Base-by-base conservation (phyloP, 2,113 vertebrate genomes). In the Grammomys surdaster region DNA sequence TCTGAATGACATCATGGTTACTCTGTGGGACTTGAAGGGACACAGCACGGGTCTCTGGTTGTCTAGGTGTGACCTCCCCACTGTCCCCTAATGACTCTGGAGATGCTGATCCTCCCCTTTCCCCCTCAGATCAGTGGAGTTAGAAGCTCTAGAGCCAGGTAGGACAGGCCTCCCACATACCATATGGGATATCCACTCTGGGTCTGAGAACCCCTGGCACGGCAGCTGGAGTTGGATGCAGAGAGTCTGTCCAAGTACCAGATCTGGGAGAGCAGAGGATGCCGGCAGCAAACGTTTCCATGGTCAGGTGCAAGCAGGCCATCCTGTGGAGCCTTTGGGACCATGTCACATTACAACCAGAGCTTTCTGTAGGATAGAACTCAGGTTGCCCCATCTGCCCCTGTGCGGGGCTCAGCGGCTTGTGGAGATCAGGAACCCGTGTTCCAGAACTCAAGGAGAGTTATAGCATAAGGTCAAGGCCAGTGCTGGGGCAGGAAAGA, bases 201-300 rank as follows among this genome's bases (percentile, higher is more conserved):
- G 75, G 12, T 43, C 3, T 43, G 81, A 58, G 65, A 84, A 72
- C 33, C 48, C 4, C 46, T 33, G 77, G 28, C 1, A 6, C 40
- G 13, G 20, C 26, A 1, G 24, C 14, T 33, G 6, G 72, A 84
- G 28, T 46, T 46, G 14, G 20, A 6, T 26, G 19, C 6, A 51
- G 43, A 85, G 31, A 31, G 43, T 43, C 26, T 16, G 3, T 4
- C 58, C 26, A 28, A 75, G 56, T 33, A 20, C 60, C 76, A 22
- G 88, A 19, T 17, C 17, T 54, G 33, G 65, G n/a, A 24, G 11
- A 90, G 16, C 5, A 67, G n/a, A 19, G 13, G 43, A 70, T 36
- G 70, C 78, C 60, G 6, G 20, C 5, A 4, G 7, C 12, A n/a
- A n/a, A n/a, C n/a, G 9, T 2, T n/a, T 31, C 0, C 12, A 11